Evolutionary conservation across 1,140 invertebrate genomes (phyloP), one percentile per base, ranked within the genome.

Genomic region (Nymphalis io): DNA sequence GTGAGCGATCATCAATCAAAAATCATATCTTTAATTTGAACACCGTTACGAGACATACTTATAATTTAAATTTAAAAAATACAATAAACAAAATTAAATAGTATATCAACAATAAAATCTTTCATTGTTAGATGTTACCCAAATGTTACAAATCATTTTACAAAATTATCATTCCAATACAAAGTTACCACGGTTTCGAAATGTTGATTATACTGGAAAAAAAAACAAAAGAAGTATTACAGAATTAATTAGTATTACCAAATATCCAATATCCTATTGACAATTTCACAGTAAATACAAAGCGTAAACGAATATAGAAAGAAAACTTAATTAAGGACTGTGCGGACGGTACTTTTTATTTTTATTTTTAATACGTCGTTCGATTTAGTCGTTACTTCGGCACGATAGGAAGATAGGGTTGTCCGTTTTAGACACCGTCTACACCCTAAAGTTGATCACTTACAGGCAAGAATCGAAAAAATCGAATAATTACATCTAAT

Each of bases 281-380:
- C 12, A n/a, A n/a, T 46, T 46, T n/a, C 44, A 16, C 1, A n/a
- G 6, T 46, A n/a, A 16, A n/a, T 46, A 2, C 13, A 8, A 46
- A 46, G 15, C 16, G 44, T n/a, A 46, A n/a, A 62, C 42, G 12
- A 48, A 48, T 33, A 33, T 33, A 62, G 23, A 33, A n/a, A 42
- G 60, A 62, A 62, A 62, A 62, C 21, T 48, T 62, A 62, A 62
- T 62, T 62, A 62, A 62, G 44, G n/a, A 62, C 60, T 46, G 20
- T 46, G 38, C 42, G 18, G 46, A 20, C 15, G 48, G 16, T 33
- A 12, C 27, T 33, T 33, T 33, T 62, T 27, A 11, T 21, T 12
- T 20, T 21, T 11, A 3, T 51, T 21, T 53, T 53, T 53, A 21
- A 53, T 53, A 53, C 8, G 12, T 21, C 21, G 20, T 23, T n/a